Percentiles rank a stretch among this genome's conserved stretches.
Conservation (phyloP, 2,113 vertebrate species). For the Cyprinodon variegatus region DNA sequence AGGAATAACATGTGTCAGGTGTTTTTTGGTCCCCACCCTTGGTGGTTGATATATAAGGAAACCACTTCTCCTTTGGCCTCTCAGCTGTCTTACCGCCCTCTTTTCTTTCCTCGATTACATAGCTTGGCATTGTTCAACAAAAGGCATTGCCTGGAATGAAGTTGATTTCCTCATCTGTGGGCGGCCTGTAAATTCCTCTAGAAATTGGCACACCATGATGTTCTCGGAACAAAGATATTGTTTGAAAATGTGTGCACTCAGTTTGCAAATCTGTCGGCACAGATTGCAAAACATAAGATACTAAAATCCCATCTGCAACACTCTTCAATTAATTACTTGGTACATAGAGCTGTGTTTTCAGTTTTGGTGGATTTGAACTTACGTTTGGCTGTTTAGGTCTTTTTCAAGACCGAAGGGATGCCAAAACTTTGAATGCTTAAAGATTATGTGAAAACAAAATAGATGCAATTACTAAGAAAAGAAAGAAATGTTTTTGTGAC, state of each 20-base stretch:
- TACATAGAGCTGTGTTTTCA: neutral
- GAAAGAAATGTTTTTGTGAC: neutral
- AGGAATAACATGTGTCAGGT: neutral
- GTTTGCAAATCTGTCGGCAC: slow-evolving; percentile 5
- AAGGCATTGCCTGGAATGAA: neutral
- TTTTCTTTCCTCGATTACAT: neutral
- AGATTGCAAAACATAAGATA: slow-evolving; percentile 26
- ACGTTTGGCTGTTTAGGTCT: neutral
- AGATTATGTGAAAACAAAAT: too few relatives aligned
- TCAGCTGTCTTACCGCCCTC: neutral
- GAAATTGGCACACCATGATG: neutral
- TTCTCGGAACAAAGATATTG: slow-evolving; percentile 1
- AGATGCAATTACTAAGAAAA: neutral
- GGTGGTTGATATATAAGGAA: neutral
- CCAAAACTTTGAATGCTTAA: neutral
- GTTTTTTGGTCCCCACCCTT: neutral
- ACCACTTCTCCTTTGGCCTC: neutral
- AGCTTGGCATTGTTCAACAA: neutral
- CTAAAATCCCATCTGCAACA: slow-evolving; percentile 4
- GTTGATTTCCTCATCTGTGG: neutral
- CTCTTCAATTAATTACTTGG: neutral
- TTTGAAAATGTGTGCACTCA: slow-evolving; percentile 1
- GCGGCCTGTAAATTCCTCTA: slow-evolving; percentile 1
- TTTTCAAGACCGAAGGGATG: neutral
- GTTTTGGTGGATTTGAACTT: neutral